Conservation (phyloP, 2,113 vertebrate genomes). For the Pogona vitticeps region DNA sequence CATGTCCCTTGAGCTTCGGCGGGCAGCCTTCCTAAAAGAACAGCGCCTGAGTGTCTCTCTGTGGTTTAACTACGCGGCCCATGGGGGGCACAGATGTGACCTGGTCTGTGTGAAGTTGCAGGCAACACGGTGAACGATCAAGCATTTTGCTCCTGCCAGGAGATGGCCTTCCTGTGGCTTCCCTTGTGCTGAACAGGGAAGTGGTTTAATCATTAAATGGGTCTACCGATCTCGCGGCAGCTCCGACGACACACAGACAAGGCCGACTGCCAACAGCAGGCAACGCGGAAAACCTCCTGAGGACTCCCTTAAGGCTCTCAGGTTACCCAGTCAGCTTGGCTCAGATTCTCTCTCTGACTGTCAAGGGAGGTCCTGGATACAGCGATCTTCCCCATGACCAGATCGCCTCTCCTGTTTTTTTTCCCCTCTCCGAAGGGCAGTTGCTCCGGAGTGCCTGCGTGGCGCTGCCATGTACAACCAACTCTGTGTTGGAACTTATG, state of each 20-base stretch:
- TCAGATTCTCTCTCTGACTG: background rate
- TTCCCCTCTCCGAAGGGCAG: background rate
- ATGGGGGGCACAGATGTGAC: background rate
- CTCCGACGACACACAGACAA: background rate
- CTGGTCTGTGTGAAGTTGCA: background rate
- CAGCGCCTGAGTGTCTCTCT: background rate
- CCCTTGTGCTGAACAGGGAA: background rate
- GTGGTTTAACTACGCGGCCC: background rate
- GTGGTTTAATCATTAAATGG: slow-evolving; percentile 31
- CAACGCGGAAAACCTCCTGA: background rate
- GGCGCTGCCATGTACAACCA: background rate
- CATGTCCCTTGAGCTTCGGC: background rate
- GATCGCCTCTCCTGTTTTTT: background rate
- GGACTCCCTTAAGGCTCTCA: slow-evolving; percentile 5
- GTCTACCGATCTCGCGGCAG: background rate
- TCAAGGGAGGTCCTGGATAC: background rate
- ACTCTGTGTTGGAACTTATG: no score
- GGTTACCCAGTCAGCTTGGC: slow-evolving; percentile 7
- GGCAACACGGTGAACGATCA: background rate
- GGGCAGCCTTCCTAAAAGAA: background rate
- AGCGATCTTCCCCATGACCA: no score
- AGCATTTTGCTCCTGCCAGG: no score
- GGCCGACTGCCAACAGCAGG: slow-evolving; percentile 13
- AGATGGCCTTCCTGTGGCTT: background rate
- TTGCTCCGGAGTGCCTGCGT: background rate